Evolutionary conservation across 2,113 vertebrate species (phyloP), one percentile per base, ranked within the genome.

Genomic region (Galemys pyrenaicus): DNA sequence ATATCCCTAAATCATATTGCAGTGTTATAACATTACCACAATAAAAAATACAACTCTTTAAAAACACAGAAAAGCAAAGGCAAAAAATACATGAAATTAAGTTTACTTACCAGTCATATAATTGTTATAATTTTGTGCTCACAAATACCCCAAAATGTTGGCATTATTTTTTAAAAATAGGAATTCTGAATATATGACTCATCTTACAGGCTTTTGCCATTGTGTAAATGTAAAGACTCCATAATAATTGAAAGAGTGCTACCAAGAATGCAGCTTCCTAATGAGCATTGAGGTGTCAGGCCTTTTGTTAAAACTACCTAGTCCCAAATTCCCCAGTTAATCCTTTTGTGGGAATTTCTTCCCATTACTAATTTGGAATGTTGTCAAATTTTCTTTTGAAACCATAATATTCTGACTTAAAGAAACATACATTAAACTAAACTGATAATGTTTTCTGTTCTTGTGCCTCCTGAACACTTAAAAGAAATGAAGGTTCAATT

Each of bases 401-500:
- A 90, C 79, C 81, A 83, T 93, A 95, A 96, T 85, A 58, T 73
- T 95, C 94, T 93, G 86, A 79, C 91, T 95, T 95, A 91, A 97
- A 82, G 17, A 88, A 74, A 90, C 97, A 96, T 94, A 94, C 83
- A 97, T 90, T 92, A 95, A 87, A 95, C 51, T 89, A 56, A 97
- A 96, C 41, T 82, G 96, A 97, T 96, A 97, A 97, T 95, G 91
- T 94, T 95, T 96, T 98, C 93, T 97, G 56, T 97, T 68, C 62
- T 89, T 58, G 77, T 95, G 88, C 98, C 97, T 97, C 96, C 94
- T 83, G 92, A 95, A 96, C 41, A 96, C 93, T 70, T 97, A 98
- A 97, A 98, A 97, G 96, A 97, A 97, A 97, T 97, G 97, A 98
- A 97, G 88, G 93, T 91, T 94, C 37, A 20, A 44, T 82, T 91